Conservation (phyloP, 30 jellyfish, hydroid and myxozoan species). For the Turritopsis rubra region DNA sequence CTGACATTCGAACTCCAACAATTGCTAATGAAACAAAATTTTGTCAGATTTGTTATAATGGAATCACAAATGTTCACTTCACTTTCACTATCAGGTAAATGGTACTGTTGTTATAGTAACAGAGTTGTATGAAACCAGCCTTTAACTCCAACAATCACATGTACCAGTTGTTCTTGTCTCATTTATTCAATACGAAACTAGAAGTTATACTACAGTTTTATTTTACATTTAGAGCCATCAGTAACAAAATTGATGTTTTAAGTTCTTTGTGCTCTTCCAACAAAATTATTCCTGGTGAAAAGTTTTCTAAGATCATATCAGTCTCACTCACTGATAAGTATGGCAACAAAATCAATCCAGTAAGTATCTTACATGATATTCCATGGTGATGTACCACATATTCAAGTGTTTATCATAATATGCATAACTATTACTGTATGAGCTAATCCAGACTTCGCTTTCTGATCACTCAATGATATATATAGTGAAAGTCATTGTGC, state of each 20-base stretch:
- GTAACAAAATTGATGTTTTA: constrained; percentile 25
- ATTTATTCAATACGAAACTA: no score
- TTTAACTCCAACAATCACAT: no score
- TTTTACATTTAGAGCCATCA: constrained; percentile 31
- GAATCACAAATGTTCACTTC: constrained; percentile 20
- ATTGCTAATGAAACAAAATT: constrained; percentile 38
- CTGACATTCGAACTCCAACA: constrained; percentile 48
- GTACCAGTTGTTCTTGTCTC: no score
- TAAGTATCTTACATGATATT: no score
- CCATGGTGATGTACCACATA: no score
- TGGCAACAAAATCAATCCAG: constrained; percentile 22
- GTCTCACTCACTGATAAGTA: constrained; percentile 30
- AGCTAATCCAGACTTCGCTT: no score
- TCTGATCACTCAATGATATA: no score
- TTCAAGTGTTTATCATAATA: no score
- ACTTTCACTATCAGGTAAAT: constrained; percentile 34
- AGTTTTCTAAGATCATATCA: constrained; percentile 7
- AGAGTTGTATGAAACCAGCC: neutral
- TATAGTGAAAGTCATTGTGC: no score
- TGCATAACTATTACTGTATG: no score
- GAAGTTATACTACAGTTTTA: neutral
- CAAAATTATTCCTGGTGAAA: constrained; percentile 27
- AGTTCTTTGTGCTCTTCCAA: constrained; percentile 26
- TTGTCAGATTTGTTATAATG: constrained; percentile 42
- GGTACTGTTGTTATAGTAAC: neutral